Conservation (phyloP, 2,888 invertebrate genomes). For the Oegoconia quadripuncta region DNA sequence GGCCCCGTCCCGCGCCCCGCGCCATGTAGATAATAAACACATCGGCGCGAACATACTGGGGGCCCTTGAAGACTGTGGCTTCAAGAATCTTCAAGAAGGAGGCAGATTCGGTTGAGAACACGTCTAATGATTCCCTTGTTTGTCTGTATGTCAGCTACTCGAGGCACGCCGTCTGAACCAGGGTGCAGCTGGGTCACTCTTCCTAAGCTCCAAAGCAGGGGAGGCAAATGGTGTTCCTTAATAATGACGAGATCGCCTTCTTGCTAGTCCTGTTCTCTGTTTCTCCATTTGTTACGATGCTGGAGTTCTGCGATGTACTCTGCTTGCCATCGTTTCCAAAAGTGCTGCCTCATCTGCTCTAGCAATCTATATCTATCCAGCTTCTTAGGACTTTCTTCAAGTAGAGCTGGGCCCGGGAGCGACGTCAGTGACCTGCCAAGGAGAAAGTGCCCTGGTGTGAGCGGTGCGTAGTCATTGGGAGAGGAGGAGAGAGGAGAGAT, state of each 20-base stretch:
- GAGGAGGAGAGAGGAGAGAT: slow-evolving; percentile 17
- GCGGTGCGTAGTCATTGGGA: slow-evolving; percentile 9
- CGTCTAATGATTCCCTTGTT: too few relatives aligned
- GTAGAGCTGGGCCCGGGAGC: slow-evolving; percentile 1
- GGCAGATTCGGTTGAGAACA: too few relatives aligned
- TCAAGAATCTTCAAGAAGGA: not conserved
- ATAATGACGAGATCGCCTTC: slow-evolving; percentile 9
- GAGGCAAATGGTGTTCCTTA: slow-evolving; percentile 6
- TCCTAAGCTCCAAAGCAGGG: slow-evolving; percentile 9
- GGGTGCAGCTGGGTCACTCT: not conserved
- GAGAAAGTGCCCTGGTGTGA: slow-evolving; percentile 19
- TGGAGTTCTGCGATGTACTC: slow-evolving; percentile 18
- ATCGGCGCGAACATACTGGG: not conserved
- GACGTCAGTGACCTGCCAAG: slow-evolving; percentile 16
- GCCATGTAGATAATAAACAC: too few relatives aligned
- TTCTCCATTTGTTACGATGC: slow-evolving; percentile 13
- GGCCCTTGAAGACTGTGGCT: not conserved
- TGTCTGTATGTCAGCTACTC: not conserved
- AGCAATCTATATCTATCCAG: slow-evolving; percentile 9
- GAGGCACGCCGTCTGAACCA: not conserved
- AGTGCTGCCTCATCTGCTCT: slow-evolving; percentile 9
- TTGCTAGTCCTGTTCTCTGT: slow-evolving; percentile 1
- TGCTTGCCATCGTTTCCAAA: slow-evolving; percentile 11
- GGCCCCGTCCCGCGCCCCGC: too few relatives aligned
- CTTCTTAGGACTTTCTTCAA: not conserved